phyloP scores from a whole-genome alignment of 2,888 invertebrate species.

The Stegana nigrithorax region DNA sequence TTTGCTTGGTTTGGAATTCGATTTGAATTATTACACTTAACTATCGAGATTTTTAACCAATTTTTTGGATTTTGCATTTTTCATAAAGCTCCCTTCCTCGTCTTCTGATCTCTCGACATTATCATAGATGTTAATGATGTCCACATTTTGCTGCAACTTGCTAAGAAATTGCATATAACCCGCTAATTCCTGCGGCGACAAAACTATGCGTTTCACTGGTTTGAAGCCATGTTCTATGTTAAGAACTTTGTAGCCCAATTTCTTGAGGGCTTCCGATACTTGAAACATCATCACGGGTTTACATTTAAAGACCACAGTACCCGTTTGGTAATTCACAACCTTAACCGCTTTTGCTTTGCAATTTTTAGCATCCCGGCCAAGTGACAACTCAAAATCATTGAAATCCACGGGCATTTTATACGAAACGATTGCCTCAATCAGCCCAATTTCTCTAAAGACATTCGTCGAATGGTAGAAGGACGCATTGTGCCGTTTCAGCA shows the following conservation, averaged over 20 bases:
- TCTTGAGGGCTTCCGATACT: slow-evolving; percentile 30
- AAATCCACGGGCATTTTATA: slow-evolving; percentile 21
- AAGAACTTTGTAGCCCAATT: slow-evolving; percentile 38
- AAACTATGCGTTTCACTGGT: slow-evolving; percentile 30
- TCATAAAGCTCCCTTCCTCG: not conserved
- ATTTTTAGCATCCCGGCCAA: slow-evolving; percentile 36
- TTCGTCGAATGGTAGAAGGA: slow-evolving; percentile 35
- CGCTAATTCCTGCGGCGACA: slow-evolving; percentile 28
- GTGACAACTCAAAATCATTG: slow-evolving; percentile 26
- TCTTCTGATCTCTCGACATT: slow-evolving; percentile 38
- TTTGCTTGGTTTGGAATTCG: too few species aligned
- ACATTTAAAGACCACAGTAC: slow-evolving; percentile 45
- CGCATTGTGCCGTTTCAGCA: slow-evolving; percentile 34
- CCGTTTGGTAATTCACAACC: slow-evolving; percentile 34
- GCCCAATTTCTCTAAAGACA: slow-evolving; percentile 38
- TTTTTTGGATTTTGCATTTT: slow-evolving; percentile 8
- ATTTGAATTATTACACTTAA: too few species aligned
- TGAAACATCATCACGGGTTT: slow-evolving; percentile 32
- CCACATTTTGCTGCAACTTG: slow-evolving; percentile 32
- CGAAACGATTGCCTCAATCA: slow-evolving; percentile 40
- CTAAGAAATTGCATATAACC: slow-evolving; percentile 40
- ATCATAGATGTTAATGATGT: slow-evolving; percentile 48
- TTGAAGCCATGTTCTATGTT: slow-evolving; percentile 39
- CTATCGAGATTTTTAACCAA: not conserved
- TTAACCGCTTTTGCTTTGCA: slow-evolving; percentile 38